These are phyloP conservation scores for Tachypleus tridentatus DNA, from an alignment of 1,140 invertebrate species.

Conservation along the genomic window DNA sequence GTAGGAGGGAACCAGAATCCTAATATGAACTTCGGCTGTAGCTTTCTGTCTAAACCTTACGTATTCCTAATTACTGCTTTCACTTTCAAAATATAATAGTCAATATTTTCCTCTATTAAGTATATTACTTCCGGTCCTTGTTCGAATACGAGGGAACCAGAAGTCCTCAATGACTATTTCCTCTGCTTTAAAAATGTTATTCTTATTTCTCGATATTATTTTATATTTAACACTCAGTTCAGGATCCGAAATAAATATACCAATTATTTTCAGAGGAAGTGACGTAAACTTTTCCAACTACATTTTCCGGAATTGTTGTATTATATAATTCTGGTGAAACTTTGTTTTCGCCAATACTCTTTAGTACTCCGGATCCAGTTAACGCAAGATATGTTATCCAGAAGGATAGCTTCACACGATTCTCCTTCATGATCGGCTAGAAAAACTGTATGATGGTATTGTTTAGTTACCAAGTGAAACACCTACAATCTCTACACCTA, in stretches of 20 bases:
- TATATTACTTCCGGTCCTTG: constrained; percentile 60
- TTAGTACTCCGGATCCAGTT: no score
- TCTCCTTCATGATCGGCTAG: no score
- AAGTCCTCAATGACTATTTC: constrained; percentile 71
- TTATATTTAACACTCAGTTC: constrained; percentile 53
- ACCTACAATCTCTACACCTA: no score
- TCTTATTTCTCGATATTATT: constrained; percentile 68
- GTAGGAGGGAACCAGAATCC: constrained; percentile 69
- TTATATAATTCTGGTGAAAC: constrained; percentile 72
- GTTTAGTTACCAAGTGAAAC: no score
- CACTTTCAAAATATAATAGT: constrained; percentile 65
- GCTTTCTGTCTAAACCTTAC: constrained; percentile 16
- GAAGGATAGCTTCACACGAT: no score
- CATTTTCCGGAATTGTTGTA: constrained; percentile 82
- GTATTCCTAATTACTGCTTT: constrained; percentile 45
- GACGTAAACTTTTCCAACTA: constrained; percentile 68
- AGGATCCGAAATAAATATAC: constrained; percentile 39
- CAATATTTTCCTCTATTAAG: constrained; percentile 78
- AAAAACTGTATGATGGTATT: no score
- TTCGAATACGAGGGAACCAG: constrained; percentile 77
- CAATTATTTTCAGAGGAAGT: constrained; percentile 47
- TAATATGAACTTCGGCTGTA: constrained; percentile 55
- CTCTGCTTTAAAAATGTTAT: constrained; percentile 87
- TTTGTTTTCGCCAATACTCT: no score
- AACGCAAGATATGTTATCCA: no score